Conservation (phyloP, 2,113 vertebrate species). For the Tretioscincus oriximinensis region DNA sequence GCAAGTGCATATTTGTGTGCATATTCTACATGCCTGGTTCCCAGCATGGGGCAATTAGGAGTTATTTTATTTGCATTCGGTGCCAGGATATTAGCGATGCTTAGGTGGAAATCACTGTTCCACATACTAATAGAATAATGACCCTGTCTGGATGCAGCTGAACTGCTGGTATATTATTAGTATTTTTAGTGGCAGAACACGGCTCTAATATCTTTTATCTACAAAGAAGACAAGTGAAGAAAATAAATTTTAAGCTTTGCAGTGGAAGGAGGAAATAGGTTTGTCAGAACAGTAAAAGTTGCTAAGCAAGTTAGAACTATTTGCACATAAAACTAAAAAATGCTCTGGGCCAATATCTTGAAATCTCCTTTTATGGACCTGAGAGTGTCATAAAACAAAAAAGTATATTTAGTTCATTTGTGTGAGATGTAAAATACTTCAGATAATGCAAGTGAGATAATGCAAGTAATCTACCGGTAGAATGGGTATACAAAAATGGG, state of each 20-base stretch:
- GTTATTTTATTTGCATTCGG: too few species aligned
- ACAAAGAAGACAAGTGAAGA: constrained; percentile 59
- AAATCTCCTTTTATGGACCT: neutral
- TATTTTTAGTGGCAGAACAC: neutral
- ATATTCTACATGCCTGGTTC: too few species aligned
- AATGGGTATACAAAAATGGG: too few species aligned
- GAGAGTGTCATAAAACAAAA: constrained; percentile 2
- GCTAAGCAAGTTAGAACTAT: constrained; percentile 32
- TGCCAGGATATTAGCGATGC: too few species aligned
- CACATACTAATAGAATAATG: too few species aligned
- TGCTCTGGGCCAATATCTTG: neutral
- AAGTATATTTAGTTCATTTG: constrained; percentile 9
- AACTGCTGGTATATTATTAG: too few species aligned
- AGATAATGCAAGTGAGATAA: too few species aligned
- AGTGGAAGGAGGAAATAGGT: constrained; percentile 38
- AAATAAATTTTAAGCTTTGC: constrained; percentile 59
- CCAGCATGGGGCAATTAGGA: too few species aligned
- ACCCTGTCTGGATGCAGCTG: too few species aligned
- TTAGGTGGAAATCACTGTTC: too few species aligned
- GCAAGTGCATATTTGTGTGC: too few species aligned
- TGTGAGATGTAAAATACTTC: constrained; percentile 9
- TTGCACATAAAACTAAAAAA: neutral
- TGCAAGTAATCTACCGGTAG: too few species aligned
- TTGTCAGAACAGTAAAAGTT: constrained; percentile 33
- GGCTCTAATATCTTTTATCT: constrained; percentile 49